These are phyloP conservation scores for Lamprotornis superbus DNA, from an alignment of 2,113 vertebrate species.

Conservation along the genomic window DNA sequence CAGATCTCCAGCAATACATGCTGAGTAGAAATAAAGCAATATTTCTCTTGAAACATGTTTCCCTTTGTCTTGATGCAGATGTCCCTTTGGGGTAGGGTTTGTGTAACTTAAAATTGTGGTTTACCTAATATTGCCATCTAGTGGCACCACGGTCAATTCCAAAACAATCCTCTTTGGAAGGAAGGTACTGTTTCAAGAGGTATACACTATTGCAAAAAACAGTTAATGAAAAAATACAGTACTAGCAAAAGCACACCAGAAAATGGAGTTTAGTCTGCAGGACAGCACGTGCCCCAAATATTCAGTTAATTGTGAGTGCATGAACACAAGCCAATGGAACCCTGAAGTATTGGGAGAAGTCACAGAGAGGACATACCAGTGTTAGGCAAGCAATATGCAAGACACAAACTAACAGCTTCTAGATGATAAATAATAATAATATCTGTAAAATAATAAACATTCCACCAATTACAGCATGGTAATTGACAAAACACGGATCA, in stretches of 20 bases:
- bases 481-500: neutral
- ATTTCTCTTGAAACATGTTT: neutral
- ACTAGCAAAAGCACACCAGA: neutral
- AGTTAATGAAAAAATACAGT: neutral
- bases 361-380: neutral
- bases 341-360: neutral
- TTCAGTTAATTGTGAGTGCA: neutral
- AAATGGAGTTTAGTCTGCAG: neutral
- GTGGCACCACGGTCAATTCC: neutral
- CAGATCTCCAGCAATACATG: neutral
- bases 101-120: neutral
- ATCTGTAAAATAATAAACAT: neutral
- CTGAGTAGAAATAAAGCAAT: neutral
- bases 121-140: slow-evolving; percentile 61
- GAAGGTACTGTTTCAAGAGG: neutral
- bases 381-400: neutral
- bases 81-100: neutral
- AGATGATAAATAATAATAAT: neutral
- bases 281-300: neutral
- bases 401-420: neutral
- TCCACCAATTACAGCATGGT: neutral
- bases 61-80: neutral
- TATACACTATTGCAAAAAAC: neutral
- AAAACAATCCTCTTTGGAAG: neutral
- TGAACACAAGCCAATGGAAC: neutral